Evolutionary conservation across 2,113 vertebrate species (phyloP).

Genomic region (Pseudopipra pipra): DNA sequence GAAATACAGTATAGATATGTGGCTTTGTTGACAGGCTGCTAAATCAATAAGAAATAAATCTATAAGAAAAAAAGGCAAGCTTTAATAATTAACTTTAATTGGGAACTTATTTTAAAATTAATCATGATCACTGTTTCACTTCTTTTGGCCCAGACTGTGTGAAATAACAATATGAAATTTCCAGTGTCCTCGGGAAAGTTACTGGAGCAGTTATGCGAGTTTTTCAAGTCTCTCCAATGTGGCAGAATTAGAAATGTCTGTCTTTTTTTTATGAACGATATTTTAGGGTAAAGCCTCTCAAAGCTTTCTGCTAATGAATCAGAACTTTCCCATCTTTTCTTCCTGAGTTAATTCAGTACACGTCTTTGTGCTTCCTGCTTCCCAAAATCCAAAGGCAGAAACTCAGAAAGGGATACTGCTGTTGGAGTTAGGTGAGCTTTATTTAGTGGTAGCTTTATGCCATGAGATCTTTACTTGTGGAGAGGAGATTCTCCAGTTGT

Average conservation of each 20-base stretch:
- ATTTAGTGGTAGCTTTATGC: neutral
- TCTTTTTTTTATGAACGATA: neutral
- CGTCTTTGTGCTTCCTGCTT: neutral
- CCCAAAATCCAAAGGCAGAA: neutral
- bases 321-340: neutral
- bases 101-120: neutral
- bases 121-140: neutral
- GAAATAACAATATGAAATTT: neutral
- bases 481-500: neutral
- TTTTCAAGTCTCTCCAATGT: neutral
- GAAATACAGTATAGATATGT: neutral
- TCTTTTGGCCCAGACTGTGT: neutral
- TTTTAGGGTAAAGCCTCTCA: neutral
- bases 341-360: neutral
- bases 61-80: neutral
- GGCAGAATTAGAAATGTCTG: neutral
- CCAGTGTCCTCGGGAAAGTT: neutral
- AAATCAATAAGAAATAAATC: neutral
- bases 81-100: neutral
- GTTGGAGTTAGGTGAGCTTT: neutral
- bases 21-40: neutral
- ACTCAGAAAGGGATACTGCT: neutral
- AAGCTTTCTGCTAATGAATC: neutral
- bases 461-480: neutral
- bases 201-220: neutral